Conservation (phyloP, 64 coral and sea anemone genomes). For the Stichodactyla mertensii region DNA sequence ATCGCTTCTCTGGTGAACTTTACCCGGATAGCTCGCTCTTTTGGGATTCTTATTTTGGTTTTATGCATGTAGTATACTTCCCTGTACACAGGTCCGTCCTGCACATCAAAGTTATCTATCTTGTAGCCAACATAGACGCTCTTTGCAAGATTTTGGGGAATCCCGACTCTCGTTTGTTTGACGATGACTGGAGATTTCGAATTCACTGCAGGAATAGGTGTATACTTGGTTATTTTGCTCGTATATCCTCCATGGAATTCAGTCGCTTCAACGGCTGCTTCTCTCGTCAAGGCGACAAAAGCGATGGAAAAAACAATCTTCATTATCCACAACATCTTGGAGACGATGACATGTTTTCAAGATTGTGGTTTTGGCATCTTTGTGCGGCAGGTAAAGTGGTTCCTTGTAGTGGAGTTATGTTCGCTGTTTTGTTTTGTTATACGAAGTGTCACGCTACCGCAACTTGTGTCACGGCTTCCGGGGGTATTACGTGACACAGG, state of each 20-base stretch:
- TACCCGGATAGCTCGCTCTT: background rate
- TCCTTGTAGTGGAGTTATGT: background rate
- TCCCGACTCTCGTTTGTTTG: background rate
- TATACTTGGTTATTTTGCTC: slow-evolving; percentile 1
- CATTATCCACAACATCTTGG: background rate
- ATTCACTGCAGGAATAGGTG: background rate
- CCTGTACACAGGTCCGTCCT: background rate
- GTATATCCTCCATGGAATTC: background rate
- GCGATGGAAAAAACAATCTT: background rate
- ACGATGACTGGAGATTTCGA: slow-evolving; percentile 10
- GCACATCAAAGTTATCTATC: background rate
- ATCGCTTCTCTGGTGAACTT: background rate
- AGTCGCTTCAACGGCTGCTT: background rate
- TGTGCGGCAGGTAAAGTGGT: background rate
- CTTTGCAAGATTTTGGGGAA: background rate
- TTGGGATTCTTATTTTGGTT: background rate
- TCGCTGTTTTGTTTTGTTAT: background rate
- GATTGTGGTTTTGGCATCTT: background rate
- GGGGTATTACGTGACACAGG: too few species aligned
- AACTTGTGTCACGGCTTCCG: too few species aligned
- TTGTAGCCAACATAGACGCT: background rate
- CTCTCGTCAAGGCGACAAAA: background rate
- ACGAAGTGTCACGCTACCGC: background rate
- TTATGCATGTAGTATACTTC: background rate
- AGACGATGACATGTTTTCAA: background rate